Evolutionary conservation across 2,888 invertebrate genomes (phyloP), one percentile per base, ranked within the genome.

Genomic region (Rutpela maculata): DNA sequence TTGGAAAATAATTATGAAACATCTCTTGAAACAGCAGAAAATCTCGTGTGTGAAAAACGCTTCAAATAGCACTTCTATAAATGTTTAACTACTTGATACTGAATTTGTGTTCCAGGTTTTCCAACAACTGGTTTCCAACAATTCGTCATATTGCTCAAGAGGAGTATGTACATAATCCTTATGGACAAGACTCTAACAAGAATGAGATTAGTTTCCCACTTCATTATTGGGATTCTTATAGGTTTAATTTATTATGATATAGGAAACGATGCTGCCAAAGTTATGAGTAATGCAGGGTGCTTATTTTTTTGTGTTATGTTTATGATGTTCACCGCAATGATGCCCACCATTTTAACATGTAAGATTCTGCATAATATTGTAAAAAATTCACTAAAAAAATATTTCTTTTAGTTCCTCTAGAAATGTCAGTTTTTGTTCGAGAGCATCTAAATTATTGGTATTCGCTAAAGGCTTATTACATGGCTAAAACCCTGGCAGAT

Each of bases 301-400:
- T 93, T 99, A 84, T 99, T 99, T 92, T 98, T 99, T 91, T 97
- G 97, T 82, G 95, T 97, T 83, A 94, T 99, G 91, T 99, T 99
- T 90, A 95, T 98, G 83, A 98, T 98, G 95, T 99, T 98, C 89
- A 97, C 98, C 71, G 97, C 98, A 68, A 97, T 99, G 95, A 99
- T 99, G 98, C 98, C 98, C 81, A 99, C 98, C 68, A 98, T 99
- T 87, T 93, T 98, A 86, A 98, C 99, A 88, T 99, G 98, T 98
- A 91, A 96, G 97, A 94, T 63, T 19, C 9, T 19, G 19, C 15
- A 19, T 63, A 50, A n/a, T 59, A 38, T 18, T 1, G 0, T 43
- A 43, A 43, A 43, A 43, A 43, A 4, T 2, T 15, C 4, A 17
- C 38, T 70, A n/a, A 35, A n/a, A n/a, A 3, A 26, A 1, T 73